Evolutionary conservation across 2,888 invertebrate genomes (phyloP), one percentile per base, ranked within the genome.

Genomic region (Brachypterus glaber): DNA sequence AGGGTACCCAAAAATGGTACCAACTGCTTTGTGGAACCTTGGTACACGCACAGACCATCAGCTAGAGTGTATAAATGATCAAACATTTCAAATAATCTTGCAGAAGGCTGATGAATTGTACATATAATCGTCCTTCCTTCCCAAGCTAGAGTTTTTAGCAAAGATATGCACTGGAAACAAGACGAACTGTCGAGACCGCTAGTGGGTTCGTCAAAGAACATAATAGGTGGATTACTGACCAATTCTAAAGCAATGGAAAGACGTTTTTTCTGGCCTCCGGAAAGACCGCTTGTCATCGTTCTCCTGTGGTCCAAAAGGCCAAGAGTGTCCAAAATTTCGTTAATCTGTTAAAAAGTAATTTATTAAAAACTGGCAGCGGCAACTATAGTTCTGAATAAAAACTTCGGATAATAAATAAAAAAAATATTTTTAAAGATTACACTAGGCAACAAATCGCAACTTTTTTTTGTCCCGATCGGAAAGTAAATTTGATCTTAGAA

Each of bases 151-250:
- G 82, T 82, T 70, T 92, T 92, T 54, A 95, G 69, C 44, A 95
- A 66, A 4, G 85, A 82, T 47, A 95, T 88, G 59, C 93, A 93
- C 66, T 92, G 92, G 69, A 88, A 92, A 60, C 93, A 92, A 0
- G 92, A 92, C 1, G 92, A 89, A 50, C 92, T 92, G 70, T 96
- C 95, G 59, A 96, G 67, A 3, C 95, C 95, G 48, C 92, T 93
- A 46, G 95, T 95, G 1, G 95, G 95, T 64, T 95, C 95, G 62
- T 95, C 95, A 62, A 95, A 93, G 69, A 95, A 95, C 92, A 95
- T 93, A 45, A 95, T 84, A 1, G 95, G 93, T 7, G 95, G 95
- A 66, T 95, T 95, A 69, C 91, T 93, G 49, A 95, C 92, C 49
- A 95, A 71, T 67, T 95, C 95, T 47, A 92, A 68, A 12, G 93